Evolutionary conservation across 2,797 vertebrate genomes (phyloP).

Genomic region (Hyperoplus immaculatus): DNA sequence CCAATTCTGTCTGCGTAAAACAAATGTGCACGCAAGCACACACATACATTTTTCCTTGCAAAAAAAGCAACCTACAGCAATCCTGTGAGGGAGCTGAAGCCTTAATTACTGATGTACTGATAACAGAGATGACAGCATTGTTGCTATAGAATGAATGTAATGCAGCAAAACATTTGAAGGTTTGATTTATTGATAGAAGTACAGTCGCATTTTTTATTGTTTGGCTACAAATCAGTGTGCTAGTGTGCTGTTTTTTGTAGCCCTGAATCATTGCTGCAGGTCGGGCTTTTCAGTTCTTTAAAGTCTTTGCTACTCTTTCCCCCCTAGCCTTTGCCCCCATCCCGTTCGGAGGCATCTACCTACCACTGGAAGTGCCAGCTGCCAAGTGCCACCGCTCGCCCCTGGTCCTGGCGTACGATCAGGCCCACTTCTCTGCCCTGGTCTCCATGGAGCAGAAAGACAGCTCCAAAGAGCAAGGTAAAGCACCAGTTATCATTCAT

Average conservation of each 20-base stretch:
- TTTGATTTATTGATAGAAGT: slow-evolving; percentile 16
- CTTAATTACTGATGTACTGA: not conserved
- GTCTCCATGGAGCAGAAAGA: slow-evolving; percentile 99
- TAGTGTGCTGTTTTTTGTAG: not conserved
- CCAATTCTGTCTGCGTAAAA: slow-evolving; percentile 6
- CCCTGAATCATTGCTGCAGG: not conserved
- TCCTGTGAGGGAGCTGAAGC: not conserved
- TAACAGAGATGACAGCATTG: not conserved
- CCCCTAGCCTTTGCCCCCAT: slow-evolving; percentile 95
- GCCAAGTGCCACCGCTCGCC: slow-evolving; percentile 95
- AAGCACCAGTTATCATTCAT: slow-evolving; percentile 1
- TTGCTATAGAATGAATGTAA: not conserved
- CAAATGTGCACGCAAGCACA: not conserved
- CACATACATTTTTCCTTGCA: not conserved
- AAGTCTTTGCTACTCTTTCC: slow-evolving; percentile 7
- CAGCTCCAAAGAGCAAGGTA: slow-evolving; percentile 93
- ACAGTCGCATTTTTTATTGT: not conserved
- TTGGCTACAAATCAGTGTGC: not conserved
- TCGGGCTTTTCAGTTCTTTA: slow-evolving; percentile 21
- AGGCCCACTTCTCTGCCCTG: slow-evolving; percentile 97
- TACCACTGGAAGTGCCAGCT: slow-evolving; percentile 94
- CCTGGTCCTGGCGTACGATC: slow-evolving; percentile 95
- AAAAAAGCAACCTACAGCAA: not conserved
- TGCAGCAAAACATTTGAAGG: not conserved
- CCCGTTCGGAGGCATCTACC: slow-evolving; percentile 96